These are phyloP conservation scores for Drosophila putrida DNA, from an alignment of 2,888 invertebrate genomes.

Conservation along the genomic window DNA sequence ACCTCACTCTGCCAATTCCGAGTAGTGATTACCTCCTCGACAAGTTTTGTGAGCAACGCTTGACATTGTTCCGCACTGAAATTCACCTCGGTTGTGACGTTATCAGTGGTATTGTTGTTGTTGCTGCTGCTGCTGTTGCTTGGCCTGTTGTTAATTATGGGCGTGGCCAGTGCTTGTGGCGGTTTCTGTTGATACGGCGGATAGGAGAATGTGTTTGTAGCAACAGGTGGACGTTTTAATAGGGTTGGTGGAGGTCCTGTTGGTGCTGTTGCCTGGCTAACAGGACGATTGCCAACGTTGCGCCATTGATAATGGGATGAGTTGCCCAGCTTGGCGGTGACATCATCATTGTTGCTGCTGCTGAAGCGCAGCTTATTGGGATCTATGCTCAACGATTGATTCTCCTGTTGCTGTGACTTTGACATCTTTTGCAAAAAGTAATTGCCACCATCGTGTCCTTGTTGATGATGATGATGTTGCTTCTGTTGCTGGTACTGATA, in stretches of 20 bases:
- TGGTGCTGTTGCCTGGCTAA: conserved; percentile 23
- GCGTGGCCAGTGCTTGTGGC: background rate
- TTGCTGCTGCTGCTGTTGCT: conserved; percentile 10
- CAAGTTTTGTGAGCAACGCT: conserved; percentile 68
- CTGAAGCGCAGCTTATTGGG: conserved; percentile 79
- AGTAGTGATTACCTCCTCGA: conserved; percentile 70
- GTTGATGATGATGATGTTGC: conserved; percentile 54
- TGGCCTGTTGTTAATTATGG: conserved; percentile 9
- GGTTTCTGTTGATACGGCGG: conserved; percentile 49
- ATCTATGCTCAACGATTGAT: conserved; percentile 75
- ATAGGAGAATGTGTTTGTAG: conserved; percentile 25
- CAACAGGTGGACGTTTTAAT: conserved; percentile 52
- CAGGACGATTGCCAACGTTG: conserved; percentile 56
- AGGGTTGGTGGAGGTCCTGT: conserved; percentile 29
- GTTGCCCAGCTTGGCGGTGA: conserved; percentile 73
- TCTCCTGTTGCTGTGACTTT: conserved; percentile 75
- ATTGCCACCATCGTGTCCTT: conserved; percentile 51
- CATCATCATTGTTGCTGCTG: conserved; percentile 62
- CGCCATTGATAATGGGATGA: conserved; percentile 77
- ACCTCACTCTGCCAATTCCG: conserved; percentile 71
- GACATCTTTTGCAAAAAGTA: conserved; percentile 72
- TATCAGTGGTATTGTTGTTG: conserved; percentile 20
- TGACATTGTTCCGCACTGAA: conserved; percentile 66
- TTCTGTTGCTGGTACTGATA: conserved; percentile 46
- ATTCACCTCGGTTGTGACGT: background rate